Evolutionary conservation across 2,113 vertebrate species (phyloP).

Genomic region (Ia io): DNA sequence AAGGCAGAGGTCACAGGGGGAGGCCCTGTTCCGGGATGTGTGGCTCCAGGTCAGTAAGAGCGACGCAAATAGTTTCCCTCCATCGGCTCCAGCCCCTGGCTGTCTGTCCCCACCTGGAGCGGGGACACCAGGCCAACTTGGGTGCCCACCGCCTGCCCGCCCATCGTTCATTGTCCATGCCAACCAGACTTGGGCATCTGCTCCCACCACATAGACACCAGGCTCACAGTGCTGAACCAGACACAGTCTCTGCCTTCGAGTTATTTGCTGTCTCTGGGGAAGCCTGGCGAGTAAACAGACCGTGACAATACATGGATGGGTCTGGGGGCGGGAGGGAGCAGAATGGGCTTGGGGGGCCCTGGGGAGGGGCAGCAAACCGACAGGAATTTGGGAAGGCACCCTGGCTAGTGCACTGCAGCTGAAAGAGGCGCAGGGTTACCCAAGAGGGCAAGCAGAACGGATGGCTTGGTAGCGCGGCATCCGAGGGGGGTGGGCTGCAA

Average conservation of each 20-base stretch:
- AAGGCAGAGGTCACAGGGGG: background rate
- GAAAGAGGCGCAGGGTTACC: background rate
- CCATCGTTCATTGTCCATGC: background rate
- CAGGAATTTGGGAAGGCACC: background rate
- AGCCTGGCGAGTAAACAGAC: background rate
- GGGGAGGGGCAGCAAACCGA: background rate
- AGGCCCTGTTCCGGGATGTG: background rate
- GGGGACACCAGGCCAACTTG: background rate
- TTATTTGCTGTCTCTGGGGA: slow-evolving; percentile 37
- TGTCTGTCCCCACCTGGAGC: background rate
- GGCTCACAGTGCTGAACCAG: background rate
- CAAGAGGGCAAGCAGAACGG: background rate
- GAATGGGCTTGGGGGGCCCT: background rate
- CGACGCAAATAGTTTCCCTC: background rate
- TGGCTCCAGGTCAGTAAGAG: background rate
- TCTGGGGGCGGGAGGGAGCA: background rate
- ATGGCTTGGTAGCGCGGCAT: background rate
- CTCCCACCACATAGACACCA: background rate
- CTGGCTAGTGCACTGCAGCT: background rate
- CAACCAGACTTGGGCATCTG: background rate
- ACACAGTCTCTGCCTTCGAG: background rate
- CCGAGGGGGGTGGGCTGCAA: background rate
- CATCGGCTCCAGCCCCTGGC: background rate
- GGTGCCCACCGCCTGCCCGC: background rate
- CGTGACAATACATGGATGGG: background rate